Evolutionary conservation across 2,888 invertebrate genomes (phyloP), one percentile per base, ranked within the genome.

Genomic region (Tuberolachnus salignus): DNA sequence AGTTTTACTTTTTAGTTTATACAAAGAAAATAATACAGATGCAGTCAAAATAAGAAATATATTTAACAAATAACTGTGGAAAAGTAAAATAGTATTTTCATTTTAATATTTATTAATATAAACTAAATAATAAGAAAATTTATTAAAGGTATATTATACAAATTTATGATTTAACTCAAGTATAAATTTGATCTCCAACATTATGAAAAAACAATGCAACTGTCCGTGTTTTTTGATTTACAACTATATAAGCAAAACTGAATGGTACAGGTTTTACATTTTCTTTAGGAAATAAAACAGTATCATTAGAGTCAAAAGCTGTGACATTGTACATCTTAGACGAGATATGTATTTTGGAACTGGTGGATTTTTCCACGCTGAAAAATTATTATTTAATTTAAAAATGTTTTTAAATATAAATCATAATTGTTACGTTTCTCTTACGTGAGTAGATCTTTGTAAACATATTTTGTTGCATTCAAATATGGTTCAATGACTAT

Each of bases 371-470:
- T 53, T 82, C 81, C 8, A 82, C 82, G 19, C 81, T 81, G 26
- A 34, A 59, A 57, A 19, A 34, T 34, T 34, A 34, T 4, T 34
- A 34, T 34, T 34, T 34, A 6, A 34, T 34, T n/a, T 34, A 34
- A 34, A 34, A 3, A 34, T 34, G 3, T 34, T 34, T 34, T 34
- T 53, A 34, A 61, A 59, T 42, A 21, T 55, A 70, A 42, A 55
- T 55, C 42, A 42, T 19, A 23, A 67, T n/a, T 21, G 19, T 69
- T 10, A 14, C 16, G 21, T 16, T 73, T 51, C 8, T 44, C 46
- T 75, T 81, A 86, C 87, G 85, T 85, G 66, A 89, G 84, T 0
- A 89, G 83, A 82, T 89, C 88, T 83, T 89, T 89, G 83, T 90
- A 90, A 9, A 89, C 81, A 42, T 82, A 83, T 84, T 87, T 88